These are phyloP conservation scores for Xiphophorus maculatus DNA, from an alignment of 2,113 vertebrate species.

Conservation along the genomic window DNA sequence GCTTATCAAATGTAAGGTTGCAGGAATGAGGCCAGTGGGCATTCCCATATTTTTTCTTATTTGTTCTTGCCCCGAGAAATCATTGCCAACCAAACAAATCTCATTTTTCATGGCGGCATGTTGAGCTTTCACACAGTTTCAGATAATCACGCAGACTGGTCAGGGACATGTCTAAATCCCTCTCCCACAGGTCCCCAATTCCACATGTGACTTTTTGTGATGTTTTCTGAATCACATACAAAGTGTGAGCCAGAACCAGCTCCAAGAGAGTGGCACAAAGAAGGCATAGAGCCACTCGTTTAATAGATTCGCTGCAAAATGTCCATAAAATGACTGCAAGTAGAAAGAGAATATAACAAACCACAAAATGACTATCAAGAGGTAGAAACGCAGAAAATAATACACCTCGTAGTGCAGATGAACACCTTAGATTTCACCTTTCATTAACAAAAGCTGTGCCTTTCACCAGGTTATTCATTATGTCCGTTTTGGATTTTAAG, in stretches of 20 bases:
- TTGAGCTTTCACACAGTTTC: conserved; percentile 59
- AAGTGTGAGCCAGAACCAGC: conserved; percentile 27
- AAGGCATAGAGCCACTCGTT: not conserved
- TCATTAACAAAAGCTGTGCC: not conserved
- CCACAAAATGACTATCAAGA: conserved; percentile 1
- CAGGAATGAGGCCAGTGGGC: conserved; percentile 49
- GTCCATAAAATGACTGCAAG: not conserved
- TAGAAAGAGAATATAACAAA: not conserved
- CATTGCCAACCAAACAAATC: conserved; percentile 64
- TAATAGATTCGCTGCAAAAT: not conserved
- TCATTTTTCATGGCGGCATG: conserved; percentile 63
- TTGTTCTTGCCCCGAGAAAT: conserved; percentile 34
- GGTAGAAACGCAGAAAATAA: not conserved
- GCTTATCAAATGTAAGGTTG: conserved; percentile 63
- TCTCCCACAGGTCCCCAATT: conserved; percentile 58
- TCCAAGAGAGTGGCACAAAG: conserved; percentile 12
- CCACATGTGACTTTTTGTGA: conserved; percentile 33
- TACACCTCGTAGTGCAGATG: not conserved
- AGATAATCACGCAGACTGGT: conserved; percentile 59
- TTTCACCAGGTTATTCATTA: not conserved
- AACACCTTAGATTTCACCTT: not conserved
- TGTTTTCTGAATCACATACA: conserved; percentile 37
- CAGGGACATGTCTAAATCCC: conserved; percentile 60
- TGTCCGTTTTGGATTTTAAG: too few species aligned
- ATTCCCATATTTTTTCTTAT: conserved; percentile 27